Percentiles rank a stretch among this genome's conserved stretches.
These are phyloP conservation scores for Brachypodius melanocephalos DNA, from an alignment of 2,113 vertebrate genomes.

Conservation along the genomic window DNA sequence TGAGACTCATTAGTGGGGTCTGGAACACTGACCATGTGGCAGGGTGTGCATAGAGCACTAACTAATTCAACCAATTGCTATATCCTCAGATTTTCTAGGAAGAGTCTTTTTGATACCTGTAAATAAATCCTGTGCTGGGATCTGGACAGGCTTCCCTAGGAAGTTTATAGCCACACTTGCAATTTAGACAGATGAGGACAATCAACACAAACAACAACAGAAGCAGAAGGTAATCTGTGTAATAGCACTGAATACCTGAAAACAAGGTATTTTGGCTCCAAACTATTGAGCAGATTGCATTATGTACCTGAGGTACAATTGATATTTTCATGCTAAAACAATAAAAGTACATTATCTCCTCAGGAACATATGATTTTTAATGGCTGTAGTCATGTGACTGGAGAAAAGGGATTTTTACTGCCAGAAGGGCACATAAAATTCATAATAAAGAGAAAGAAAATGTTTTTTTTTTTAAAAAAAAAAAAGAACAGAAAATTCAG, in stretches of 20 bases:
- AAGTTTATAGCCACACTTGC: conserved; percentile 5
- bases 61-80: background rate
- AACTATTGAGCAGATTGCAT: conserved; percentile 33
- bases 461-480: background rate
- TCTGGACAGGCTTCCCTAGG: background rate
- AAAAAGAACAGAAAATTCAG: background rate
- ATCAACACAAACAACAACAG: conserved; percentile 18
- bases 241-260: background rate
- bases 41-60: background rate
- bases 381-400: background rate
- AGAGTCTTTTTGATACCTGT: background rate
- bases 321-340: background rate
- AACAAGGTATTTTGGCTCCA: conserved; percentile 39
- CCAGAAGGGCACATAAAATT: background rate
- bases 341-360: conserved; percentile 15
- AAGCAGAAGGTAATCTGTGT: conserved; percentile 41
- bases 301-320: conserved; percentile 9
- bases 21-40: background rate
- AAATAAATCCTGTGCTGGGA: background rate
- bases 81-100: background rate
- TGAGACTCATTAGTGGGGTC: background rate
- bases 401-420: background rate
- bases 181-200: conserved; percentile 20
- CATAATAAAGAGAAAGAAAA: background rate
- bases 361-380: conserved; percentile 42